A percentile compares a stretch with the other conserved stretches of the same genome.
Conservation (phyloP, 2,797 vertebrate species). For the Gobionotothen gibberifrons region DNA sequence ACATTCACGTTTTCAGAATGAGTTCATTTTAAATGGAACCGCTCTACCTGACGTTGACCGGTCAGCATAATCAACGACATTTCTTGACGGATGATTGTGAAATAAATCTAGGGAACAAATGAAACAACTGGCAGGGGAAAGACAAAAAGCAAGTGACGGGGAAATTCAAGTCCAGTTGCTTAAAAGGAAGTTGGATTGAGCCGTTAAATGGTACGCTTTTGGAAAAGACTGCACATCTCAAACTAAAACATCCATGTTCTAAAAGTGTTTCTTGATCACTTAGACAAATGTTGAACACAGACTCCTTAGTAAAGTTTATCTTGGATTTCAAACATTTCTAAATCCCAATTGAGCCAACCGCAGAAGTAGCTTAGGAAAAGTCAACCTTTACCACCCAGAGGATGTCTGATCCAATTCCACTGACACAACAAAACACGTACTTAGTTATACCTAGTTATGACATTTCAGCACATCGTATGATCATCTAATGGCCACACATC, state of each 20-base stretch:
- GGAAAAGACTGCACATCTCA: slow-evolving; percentile 43
- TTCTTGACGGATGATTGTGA: slow-evolving; percentile 60
- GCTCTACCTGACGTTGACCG: slow-evolving; percentile 59
- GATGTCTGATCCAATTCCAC: slow-evolving; percentile 79
- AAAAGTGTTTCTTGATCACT: slow-evolving; percentile 72
- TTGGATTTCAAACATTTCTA: slow-evolving; percentile 78
- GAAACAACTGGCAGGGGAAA: slow-evolving; percentile 27
- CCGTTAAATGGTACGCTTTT: slow-evolving; percentile 47
- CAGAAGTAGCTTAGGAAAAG: slow-evolving; percentile 77
- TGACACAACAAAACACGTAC: slow-evolving; percentile 75
- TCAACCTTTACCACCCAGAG: slow-evolving; percentile 77
- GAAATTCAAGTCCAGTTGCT: slow-evolving; percentile 29
- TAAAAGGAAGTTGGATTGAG: slow-evolving; percentile 34
- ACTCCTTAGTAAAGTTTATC: slow-evolving; percentile 70
- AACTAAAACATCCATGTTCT: slow-evolving; percentile 47
- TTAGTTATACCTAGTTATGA: slow-evolving; percentile 67
- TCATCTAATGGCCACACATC: slow-evolving; percentile 30
- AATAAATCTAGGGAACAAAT: slow-evolving; percentile 52
- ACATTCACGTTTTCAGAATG: slow-evolving; percentile 78
- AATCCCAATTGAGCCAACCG: slow-evolving; percentile 75
- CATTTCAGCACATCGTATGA: slow-evolving; percentile 53
- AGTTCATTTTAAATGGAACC: slow-evolving; percentile 74
- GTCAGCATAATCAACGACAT: slow-evolving; percentile 44
- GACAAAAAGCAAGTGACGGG: slow-evolving; percentile 31
- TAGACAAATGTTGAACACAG: slow-evolving; percentile 69